Evolutionary conservation across 2,888 invertebrate species (phyloP), one percentile per base, ranked within the genome.

Genomic region (Caenorhabditis sp.): DNA sequence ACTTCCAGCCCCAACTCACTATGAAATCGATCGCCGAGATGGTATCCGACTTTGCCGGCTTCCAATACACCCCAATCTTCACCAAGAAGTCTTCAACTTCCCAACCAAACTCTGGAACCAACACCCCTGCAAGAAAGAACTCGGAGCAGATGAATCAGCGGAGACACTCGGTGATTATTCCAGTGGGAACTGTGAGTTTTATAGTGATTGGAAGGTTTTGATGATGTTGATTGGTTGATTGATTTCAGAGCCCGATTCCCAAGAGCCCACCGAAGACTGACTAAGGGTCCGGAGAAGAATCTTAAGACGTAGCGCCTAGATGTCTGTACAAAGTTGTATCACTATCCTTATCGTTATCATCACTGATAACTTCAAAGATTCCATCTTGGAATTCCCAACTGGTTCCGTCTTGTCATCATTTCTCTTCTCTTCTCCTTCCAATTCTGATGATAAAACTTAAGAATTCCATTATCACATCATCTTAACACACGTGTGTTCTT

Each of bases 1-100:
- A 9, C 13, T 40, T 40, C 40, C 5, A 40, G 13, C 13, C 40
- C 40, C 32, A 6, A 32, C 18, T 18, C 47, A 60, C 2, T 20
- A 70, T 70, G 70, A 70, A 70, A 32, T 11, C 50, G 3, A n/a
- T 70, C 20, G 18, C 67, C 22, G 67, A 74, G 15, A 74, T 74
- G 74, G 44, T 74, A 0, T 65, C 74, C 65, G 74, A 74, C n/a
- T 74, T 74, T n/a, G 65, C 65, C 51, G 74, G 74, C 1, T 60
- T 74, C 32, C 67, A 74, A n/a, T 53, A 60, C 40, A 74, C 65
- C 5, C 74, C 74, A 0, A 40, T 44, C 24, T 74, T 60, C 51
- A n/a, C n/a, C n/a, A 74, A 74, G n/a, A 74, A 74, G 15, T 26
- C 71, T 15, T 55, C 64, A 18, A 9, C 9, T 9, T 58, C 72